Conservation (phyloP, 1,140 invertebrate genomes). For the Monomorium pharaonis region DNA sequence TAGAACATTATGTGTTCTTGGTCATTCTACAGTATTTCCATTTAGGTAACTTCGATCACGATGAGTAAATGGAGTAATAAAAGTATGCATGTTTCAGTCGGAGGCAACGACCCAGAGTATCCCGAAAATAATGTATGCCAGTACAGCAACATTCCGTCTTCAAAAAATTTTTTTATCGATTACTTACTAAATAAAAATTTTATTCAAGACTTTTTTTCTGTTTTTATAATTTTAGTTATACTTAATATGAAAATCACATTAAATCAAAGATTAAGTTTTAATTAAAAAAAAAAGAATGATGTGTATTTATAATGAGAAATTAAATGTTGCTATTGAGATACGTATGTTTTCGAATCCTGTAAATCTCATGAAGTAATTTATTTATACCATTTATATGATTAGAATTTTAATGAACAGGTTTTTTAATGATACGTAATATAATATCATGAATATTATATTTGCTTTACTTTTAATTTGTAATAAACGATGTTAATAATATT, state of each 20-base stretch:
- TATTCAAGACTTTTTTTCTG: neutral
- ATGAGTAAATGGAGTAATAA: slow-evolving; percentile 35
- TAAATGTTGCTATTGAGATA: neutral
- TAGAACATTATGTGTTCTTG: slow-evolving; percentile 12
- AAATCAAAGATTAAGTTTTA: neutral
- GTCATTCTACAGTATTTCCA: neutral
- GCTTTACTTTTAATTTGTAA: slow-evolving; percentile 7
- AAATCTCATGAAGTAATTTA: neutral
- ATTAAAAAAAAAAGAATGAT: neutral
- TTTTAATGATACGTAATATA: neutral
- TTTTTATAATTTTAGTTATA: neutral
- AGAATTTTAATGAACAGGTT: neutral
- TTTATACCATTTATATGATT: neutral
- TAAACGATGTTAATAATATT: neutral
- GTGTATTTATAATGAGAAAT: neutral
- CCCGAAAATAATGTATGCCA: slow-evolving; percentile 33
- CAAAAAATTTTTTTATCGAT: neutral
- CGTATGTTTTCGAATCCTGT: neutral
- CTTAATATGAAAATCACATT: neutral
- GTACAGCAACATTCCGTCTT: neutral
- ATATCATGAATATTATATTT: neutral
- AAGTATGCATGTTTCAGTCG: slow-evolving; percentile 16
- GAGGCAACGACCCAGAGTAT: slow-evolving; percentile 18
- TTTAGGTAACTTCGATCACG: slow-evolving; percentile 20
- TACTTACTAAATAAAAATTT: neutral